These are phyloP conservation scores for Ectobius pallidus DNA, from an alignment of 2,888 invertebrate species.

Conservation along the genomic window DNA sequence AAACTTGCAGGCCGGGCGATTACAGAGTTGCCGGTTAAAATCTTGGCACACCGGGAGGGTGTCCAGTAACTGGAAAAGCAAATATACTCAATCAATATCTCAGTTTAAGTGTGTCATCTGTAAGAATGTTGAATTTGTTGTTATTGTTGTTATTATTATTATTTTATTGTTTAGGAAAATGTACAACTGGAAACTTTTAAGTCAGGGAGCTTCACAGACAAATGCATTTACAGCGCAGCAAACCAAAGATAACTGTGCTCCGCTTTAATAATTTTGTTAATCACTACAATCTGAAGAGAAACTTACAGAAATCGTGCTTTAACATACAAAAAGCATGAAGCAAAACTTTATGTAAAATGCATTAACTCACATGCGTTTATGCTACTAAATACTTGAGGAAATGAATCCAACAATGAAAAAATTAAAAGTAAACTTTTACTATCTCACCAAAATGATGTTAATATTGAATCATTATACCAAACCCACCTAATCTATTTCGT, in stretches of 20 bases:
- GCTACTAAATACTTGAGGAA: slow-evolving; percentile 21
- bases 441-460: not conserved
- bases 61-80: slow-evolving; percentile 95
- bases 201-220: not conserved
- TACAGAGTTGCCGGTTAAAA: slow-evolving; percentile 98
- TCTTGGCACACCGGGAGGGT: slow-evolving; percentile 99
- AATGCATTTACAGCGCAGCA: slow-evolving; percentile 34
- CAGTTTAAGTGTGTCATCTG: not conserved
- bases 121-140: not conserved
- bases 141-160: not conserved
- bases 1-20: slow-evolving; percentile 96
- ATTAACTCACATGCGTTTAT: not conserved
- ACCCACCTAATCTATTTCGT: not conserved
- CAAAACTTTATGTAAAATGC: slow-evolving; percentile 10
- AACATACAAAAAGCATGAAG: slow-evolving; percentile 24
- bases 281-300: slow-evolving; percentile 13
- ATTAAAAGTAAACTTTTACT: not conserved
- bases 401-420: not conserved
- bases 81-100: not conserved
- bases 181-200: slow-evolving; percentile 3
- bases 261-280: slow-evolving; percentile 14
- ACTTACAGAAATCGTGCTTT: slow-evolving; percentile 15
- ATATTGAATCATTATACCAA: no score
- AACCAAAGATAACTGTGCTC: slow-evolving; percentile 21
- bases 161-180: not conserved